phyloP scores from a whole-genome alignment of 2,797 vertebrate species.

The Loriculus beryllinus region DNA sequence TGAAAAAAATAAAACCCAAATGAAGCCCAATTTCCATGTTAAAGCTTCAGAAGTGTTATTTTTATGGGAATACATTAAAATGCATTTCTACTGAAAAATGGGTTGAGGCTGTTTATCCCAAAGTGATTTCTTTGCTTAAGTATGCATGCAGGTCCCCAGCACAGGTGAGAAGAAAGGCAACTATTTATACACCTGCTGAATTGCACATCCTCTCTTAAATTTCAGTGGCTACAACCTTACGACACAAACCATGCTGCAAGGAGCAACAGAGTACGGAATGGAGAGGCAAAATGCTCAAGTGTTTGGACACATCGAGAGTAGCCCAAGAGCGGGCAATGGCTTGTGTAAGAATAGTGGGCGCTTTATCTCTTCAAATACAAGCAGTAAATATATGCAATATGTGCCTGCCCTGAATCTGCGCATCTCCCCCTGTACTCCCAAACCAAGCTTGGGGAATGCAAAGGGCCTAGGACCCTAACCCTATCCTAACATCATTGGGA shows the following conservation, averaged over 20 bases:
- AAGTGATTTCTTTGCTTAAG: not conserved
- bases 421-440: rapidly evolving
- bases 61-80: not conserved
- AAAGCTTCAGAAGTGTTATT: not conserved
- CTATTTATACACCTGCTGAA: not conserved
- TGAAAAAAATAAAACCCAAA: not conserved
- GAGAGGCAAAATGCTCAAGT: not conserved
- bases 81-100: not conserved
- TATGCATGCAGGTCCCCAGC: not conserved
- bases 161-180: not conserved
- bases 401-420: not conserved
- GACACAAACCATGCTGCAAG: rapidly evolving
- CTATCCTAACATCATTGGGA: not conserved
- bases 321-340: rapidly evolving
- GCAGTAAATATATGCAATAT: rapidly evolving
- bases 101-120: not conserved
- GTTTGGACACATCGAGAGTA: not conserved
- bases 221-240: rapidly evolving
- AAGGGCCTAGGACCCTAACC: not conserved
- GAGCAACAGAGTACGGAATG: not conserved
- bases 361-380: not conserved
- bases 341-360: rapidly evolving
- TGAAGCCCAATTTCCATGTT: not conserved
- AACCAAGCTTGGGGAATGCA: rapidly evolving
- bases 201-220: not conserved